Percentiles rank a stretch among this genome's conserved stretches.
Evolutionary conservation across 2,888 invertebrate species (phyloP).

Genomic region (Ichneumoninae sp.): DNA sequence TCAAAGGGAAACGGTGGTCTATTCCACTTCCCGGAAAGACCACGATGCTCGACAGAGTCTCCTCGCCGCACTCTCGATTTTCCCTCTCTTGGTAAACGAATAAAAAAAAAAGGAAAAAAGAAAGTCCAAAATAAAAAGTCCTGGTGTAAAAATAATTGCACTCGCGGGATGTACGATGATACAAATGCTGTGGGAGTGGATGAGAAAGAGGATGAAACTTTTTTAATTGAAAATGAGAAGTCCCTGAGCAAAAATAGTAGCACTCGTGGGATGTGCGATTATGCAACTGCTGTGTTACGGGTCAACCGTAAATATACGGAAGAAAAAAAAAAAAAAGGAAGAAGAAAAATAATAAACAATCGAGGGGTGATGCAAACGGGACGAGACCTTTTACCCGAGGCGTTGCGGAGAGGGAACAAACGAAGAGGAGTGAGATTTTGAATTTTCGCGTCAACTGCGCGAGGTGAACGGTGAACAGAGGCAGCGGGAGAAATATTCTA

Average conservation of each 20-base stretch:
- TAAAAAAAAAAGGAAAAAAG: conserved; percentile 1
- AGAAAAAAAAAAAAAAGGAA: background rate
- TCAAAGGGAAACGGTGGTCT: conserved; percentile 52
- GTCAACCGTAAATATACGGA: background rate
- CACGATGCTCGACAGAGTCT: background rate
- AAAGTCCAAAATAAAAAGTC: background rate
- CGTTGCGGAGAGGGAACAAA: background rate
- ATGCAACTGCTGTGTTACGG: background rate
- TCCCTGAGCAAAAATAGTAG: background rate
- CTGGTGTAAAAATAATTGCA: background rate
- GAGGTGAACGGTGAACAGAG: background rate
- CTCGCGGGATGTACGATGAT: background rate
- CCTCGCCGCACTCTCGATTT: conserved; percentile 16
- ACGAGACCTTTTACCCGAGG: background rate
- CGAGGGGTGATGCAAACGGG: background rate
- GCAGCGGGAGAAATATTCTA: background rate
- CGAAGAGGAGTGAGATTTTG: background rate
- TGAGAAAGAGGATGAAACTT: background rate
- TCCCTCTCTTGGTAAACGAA: background rate
- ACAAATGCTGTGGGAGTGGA: background rate
- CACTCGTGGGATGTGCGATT: background rate
- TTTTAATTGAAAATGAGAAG: conserved; percentile 5
- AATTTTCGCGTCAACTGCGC: background rate
- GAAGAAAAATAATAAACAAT: background rate
- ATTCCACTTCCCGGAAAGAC: conserved; percentile 26